phyloP scores from a whole-genome alignment of 2,888 invertebrate genomes.

The Eristalis pertinax region DNA sequence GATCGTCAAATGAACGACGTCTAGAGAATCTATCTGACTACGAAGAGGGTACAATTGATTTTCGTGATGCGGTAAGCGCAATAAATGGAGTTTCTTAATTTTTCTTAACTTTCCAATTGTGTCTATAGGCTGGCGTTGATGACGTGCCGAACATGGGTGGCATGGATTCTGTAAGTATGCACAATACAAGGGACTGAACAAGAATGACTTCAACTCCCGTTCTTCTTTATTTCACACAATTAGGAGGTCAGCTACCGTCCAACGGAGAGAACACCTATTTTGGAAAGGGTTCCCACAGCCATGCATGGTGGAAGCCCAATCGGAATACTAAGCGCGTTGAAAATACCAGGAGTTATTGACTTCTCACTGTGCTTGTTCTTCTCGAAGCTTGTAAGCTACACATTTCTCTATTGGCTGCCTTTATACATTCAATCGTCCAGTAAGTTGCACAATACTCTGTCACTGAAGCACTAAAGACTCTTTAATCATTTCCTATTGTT shows the following conservation, averaged over 20 bases:
- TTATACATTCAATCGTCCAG: constrained; percentile 92
- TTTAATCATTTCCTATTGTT: background rate
- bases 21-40: constrained; percentile 80
- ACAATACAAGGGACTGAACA: background rate
- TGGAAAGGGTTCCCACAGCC: constrained; percentile 72
- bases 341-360: constrained; percentile 96
- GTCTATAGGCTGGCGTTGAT: constrained; percentile 63
- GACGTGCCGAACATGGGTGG: constrained; percentile 68
- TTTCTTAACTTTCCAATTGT: constrained; percentile 4
- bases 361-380: constrained; percentile 97
- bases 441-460: constrained; percentile 82
- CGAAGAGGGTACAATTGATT: constrained; percentile 74
- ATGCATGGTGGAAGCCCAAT: constrained; percentile 76
- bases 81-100: background rate
- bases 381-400: constrained; percentile 97
- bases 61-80: constrained; percentile 81
- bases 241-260: constrained; percentile 80
- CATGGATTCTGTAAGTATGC: constrained; percentile 76
- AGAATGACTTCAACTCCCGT: background rate
- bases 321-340: constrained; percentile 84
- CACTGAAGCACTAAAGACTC: background rate
- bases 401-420: constrained; percentile 98
- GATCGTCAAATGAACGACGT: constrained; percentile 71
- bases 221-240: background rate
- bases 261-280: constrained; percentile 80